A percentile compares a stretch with the other conserved stretches of the same genome.
These are phyloP conservation scores for Napeogenes inachia DNA, from an alignment of 2,888 invertebrate genomes.

Conservation along the genomic window DNA sequence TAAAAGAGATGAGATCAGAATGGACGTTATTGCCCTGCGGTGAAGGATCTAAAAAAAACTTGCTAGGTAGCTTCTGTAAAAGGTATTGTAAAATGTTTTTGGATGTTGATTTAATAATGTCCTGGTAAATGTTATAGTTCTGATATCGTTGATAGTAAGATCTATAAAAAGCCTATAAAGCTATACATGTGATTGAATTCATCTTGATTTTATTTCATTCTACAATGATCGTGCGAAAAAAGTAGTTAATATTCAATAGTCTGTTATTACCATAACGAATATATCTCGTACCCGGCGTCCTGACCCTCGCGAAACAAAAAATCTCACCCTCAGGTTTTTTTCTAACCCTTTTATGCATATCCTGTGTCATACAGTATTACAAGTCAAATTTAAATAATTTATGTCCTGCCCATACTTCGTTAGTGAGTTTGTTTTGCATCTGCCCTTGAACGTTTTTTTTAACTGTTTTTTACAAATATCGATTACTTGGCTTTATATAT, in stretches of 20 bases:
- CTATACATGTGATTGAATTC: background rate
- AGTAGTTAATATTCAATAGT: conserved; percentile 58
- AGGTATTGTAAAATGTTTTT: background rate
- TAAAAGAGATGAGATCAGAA: conserved; percentile 51
- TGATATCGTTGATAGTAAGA: no score
- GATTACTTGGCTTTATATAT: background rate
- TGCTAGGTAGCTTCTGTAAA: conserved; percentile 38
- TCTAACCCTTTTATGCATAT: conserved; percentile 75
- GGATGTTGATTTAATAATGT: no score
- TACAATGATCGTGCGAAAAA: conserved; percentile 60
- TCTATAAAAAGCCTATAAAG: no score
- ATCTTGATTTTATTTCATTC: background rate
- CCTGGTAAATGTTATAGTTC: no score
- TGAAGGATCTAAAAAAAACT: conserved; percentile 54
- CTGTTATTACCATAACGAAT: conserved; percentile 57
- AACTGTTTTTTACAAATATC: background rate
- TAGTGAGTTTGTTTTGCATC: conserved; percentile 60
- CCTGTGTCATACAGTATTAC: conserved; percentile 72
- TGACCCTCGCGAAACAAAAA: conserved; percentile 64
- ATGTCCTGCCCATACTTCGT: conserved; percentile 58
- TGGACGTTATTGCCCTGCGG: conserved; percentile 38
- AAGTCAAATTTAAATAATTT: conserved; percentile 77
- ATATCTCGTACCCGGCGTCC: conserved; percentile 50
- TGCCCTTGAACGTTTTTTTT: conserved; percentile 41
- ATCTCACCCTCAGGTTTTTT: conserved; percentile 67